Evolutionary conservation across 2,797 vertebrate genomes (phyloP).

Genomic region (Clarias laeviceps): DNA sequence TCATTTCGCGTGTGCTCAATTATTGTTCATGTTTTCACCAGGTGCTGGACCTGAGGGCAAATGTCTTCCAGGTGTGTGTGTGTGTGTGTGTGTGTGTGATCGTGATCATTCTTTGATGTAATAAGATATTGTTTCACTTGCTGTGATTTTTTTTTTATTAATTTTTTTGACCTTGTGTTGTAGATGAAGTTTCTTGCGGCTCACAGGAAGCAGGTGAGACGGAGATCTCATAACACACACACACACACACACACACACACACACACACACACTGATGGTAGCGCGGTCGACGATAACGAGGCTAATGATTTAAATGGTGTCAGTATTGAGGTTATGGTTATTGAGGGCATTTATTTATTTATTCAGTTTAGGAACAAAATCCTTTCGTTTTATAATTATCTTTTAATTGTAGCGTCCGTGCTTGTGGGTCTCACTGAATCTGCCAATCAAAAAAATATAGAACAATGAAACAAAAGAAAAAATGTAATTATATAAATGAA

Average conservation of each 20-base stretch:
- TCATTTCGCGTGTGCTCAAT: background rate
- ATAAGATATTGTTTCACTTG: background rate
- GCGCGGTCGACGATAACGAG: background rate
- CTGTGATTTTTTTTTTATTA: background rate
- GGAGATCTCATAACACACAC: conserved; percentile 39
- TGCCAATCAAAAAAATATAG: background rate
- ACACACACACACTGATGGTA: background rate
- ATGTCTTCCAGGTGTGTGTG: conserved; percentile 49
- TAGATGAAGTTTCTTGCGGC: conserved; percentile 35
- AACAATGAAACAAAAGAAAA: background rate
- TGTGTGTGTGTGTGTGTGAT: conserved; percentile 35
- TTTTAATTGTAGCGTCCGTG: background rate
- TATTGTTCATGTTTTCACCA: background rate
- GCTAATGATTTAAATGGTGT: background rate
- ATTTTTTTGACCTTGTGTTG: background rate
- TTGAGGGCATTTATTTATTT: background rate
- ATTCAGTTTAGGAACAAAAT: background rate
- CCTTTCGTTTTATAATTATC: background rate
- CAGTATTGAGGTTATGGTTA: background rate
- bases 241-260: background rate
- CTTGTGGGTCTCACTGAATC: background rate
- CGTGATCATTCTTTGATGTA: background rate
- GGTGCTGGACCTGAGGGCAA: conserved; percentile 40
- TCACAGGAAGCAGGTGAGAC: conserved; percentile 56
- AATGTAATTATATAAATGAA: too few relatives aligned